phyloP scores from a whole-genome alignment of 1,140 invertebrate genomes.

The Lepidurus arcticus region DNA sequence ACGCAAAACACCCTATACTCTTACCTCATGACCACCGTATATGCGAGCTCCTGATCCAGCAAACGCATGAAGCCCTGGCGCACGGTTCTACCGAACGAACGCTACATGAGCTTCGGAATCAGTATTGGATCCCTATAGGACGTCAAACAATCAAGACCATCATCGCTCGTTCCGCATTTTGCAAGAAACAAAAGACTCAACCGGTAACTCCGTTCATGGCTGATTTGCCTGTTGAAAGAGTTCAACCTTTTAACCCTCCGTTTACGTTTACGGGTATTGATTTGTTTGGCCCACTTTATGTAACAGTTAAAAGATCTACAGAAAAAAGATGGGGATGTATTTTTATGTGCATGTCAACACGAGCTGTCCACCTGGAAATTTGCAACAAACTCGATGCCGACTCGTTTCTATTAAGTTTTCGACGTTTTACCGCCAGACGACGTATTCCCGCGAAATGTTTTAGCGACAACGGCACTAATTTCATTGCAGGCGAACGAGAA shows the following conservation, averaged over 20 bases:
- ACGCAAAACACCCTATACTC: slow-evolving; percentile 45
- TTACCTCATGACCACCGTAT: slow-evolving; percentile 40
- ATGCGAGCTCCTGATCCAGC: background rate
- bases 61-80: background rate
- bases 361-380: slow-evolving; percentile 46
- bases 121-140: slow-evolving; percentile 28
- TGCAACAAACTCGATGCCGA: slow-evolving; percentile 35
- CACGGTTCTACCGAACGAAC: slow-evolving; percentile 27
- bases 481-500: background rate
- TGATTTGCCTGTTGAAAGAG: slow-evolving; percentile 9
- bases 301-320: slow-evolving; percentile 31
- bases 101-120: slow-evolving; percentile 28
- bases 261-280: slow-evolving; percentile 33
- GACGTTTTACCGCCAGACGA: slow-evolving; percentile 20
- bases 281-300: slow-evolving; percentile 34
- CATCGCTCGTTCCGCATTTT: slow-evolving; percentile 33
- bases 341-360: slow-evolving; percentile 43
- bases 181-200: slow-evolving; percentile 33
- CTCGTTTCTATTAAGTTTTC: slow-evolving; percentile 37
- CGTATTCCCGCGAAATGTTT: slow-evolving; percentile 29
- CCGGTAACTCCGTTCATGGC: slow-evolving; percentile 29
- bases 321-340: slow-evolving; percentile 40
- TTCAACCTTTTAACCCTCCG: slow-evolving; percentile 3
- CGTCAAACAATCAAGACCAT: slow-evolving; percentile 24
- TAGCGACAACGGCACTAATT: slow-evolving; percentile 35